Percentiles rank a stretch among this genome's conserved stretches.
Conservation (phyloP, 2,888 invertebrate species). For the Cepaea hortensis region DNA sequence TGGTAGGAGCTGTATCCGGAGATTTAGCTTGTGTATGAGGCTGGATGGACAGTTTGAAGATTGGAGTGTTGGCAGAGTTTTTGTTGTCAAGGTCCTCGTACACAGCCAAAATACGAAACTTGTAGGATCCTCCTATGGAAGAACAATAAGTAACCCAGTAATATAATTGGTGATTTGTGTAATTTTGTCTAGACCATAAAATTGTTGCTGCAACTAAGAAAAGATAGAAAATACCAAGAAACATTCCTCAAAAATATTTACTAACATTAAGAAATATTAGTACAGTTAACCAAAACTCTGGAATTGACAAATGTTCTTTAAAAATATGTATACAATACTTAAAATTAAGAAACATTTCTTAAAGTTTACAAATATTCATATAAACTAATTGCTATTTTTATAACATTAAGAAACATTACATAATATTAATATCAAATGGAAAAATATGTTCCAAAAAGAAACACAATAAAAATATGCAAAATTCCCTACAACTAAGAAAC, state of each 20-base stretch:
- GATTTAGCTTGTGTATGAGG: conserved; percentile 84
- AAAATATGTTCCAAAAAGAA: no score
- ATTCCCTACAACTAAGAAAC: no score
- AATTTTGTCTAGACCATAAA: no score
- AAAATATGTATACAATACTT: not conserved
- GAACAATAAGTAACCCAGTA: no score
- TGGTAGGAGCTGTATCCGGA: conserved; percentile 85
- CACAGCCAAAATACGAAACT: conserved; percentile 93
- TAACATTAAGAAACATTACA: no score
- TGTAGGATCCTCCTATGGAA: conserved; percentile 71
- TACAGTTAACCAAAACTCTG: not conserved
- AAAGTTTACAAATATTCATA: not conserved
- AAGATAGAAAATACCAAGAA: no score
- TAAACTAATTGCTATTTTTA: no score
- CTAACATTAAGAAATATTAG: not conserved
- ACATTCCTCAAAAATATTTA: not conserved
- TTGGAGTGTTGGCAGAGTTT: conserved; percentile 80
- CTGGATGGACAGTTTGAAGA: conserved; percentile 70
- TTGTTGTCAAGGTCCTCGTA: conserved; percentile 95
- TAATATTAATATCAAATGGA: no score
- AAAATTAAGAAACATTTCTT: not conserved
- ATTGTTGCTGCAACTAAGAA: no score
- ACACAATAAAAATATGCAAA: no score
- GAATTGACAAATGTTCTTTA: no score
- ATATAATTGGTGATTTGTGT: no score